Evolutionary conservation across 2,797 vertebrate genomes (phyloP), one percentile per base, ranked within the genome.

Genomic region (Darevskia mixta): DNA sequence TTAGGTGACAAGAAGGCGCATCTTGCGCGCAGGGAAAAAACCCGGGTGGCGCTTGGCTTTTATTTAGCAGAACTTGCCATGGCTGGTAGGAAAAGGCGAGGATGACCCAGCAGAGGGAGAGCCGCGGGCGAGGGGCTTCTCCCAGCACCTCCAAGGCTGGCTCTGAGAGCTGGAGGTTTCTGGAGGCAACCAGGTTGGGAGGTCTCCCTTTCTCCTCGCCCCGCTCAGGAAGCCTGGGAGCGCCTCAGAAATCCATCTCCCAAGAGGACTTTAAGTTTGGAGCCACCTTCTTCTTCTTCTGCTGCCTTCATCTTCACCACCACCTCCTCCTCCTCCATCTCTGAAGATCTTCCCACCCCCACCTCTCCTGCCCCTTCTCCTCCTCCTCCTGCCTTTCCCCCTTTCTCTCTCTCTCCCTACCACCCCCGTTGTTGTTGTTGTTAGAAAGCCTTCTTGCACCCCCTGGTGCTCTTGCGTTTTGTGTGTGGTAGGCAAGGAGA

Each of bases 381-480:
- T 92, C 94, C 94, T 92, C 93, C 93, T 93, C 93, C 92, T 87
- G 92, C 90, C 91, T 86, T 90, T 87, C 92, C 92, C 91, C 85
- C 88, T 73, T 83, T 92, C 93, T 95, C 35, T 35, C 86, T 93
- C 93, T 92, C 87, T 90, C 85, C 89, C 86, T 90, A 90, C 93
- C 92, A 90, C 87, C 90, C 87, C 29, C 92, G 92, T 86, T 88
- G 96, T 94, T 95, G 96, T 97, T 96, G 97, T 97, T 97, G 95
- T 97, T 97, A 96, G 96, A 96, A 97, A 97, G 97, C 96, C 97
- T 98, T 99, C 98, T 98, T 97, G 98, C 99, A 99, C 99, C 98
- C 98, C 98, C 98, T 99, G 98, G 98, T 99, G 98, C 98, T 98
- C 96, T 95, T 98, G 98, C 96, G 94, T 97, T 97, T 98, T 98